A percentile compares a stretch with the other conserved stretches of the same genome.
Conservation (phyloP, 2,797 vertebrate species). For the Hafferia zeledoni region DNA sequence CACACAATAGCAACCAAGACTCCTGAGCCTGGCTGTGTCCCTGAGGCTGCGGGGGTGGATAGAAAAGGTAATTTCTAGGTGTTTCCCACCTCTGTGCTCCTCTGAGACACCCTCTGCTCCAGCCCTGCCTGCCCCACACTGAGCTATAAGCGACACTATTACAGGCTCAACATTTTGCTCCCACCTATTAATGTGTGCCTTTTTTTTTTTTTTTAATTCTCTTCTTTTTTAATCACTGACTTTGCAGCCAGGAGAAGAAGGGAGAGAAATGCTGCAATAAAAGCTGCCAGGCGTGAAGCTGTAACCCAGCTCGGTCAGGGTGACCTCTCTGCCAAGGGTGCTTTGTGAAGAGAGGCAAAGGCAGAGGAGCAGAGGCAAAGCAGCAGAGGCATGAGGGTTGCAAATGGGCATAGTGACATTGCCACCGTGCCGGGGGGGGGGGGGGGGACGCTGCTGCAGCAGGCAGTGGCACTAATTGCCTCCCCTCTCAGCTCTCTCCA, state of each 20-base stretch:
- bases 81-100: not conserved
- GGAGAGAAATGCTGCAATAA: conserved; percentile 14
- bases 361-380: not conserved
- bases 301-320: conserved; percentile 28
- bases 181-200: not conserved
- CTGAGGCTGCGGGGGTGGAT: not conserved
- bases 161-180: not conserved
- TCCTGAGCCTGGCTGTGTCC: not conserved
- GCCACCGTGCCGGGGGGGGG: rapidly evolving
- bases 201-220: not conserved
- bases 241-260: not conserved
- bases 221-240: conserved; percentile 42
- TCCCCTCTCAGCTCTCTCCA: not conserved
- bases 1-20: not conserved
- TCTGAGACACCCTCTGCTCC: not conserved
- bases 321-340: conserved; percentile 39
- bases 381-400: not conserved
- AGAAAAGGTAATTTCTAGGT: not conserved
- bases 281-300: conserved; percentile 50
- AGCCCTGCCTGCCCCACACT: not conserved
- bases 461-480: not conserved
- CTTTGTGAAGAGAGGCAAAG: not conserved
- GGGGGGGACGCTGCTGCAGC: not conserved
- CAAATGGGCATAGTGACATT: not conserved
- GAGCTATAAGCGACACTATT: rapidly evolving